Evolutionary conservation across 1,140 invertebrate species (phyloP).

Genomic region (Psilanteris sp.): DNA sequence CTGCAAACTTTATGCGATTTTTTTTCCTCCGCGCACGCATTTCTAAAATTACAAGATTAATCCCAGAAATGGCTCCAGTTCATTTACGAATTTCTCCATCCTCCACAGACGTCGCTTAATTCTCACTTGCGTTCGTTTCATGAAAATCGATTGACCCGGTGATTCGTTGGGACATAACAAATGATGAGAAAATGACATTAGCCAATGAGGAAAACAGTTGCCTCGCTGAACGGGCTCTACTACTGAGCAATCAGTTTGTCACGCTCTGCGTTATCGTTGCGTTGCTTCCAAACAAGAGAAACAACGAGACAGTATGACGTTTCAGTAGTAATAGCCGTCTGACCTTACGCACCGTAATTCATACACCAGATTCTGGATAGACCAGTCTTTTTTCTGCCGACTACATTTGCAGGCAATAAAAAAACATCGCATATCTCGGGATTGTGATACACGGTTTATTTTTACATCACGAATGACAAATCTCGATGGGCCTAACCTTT

Average conservation of each 20-base stretch:
- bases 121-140: neutral
- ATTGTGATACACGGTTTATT: slow-evolving; percentile 14
- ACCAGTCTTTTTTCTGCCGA: slow-evolving; percentile 25
- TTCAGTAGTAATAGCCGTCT: slow-evolving; percentile 53
- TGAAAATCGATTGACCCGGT: no score
- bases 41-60: no score
- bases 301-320: slow-evolving; percentile 48
- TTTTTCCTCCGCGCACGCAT: no score
- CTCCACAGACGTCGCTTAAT: no score
- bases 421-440: slow-evolving; percentile 11
- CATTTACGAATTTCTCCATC: no score
- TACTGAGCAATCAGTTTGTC: slow-evolving; percentile 35
- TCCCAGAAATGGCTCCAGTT: no score
- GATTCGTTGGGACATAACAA: no score
- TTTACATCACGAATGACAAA: slow-evolving; percentile 14
- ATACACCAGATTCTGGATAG: slow-evolving; percentile 38
- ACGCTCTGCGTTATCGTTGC: slow-evolving; percentile 34
- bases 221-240: slow-evolving; percentile 29
- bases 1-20: no score
- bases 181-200: slow-evolving; percentile 14
- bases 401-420: slow-evolving; percentile 4
- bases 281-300: slow-evolving; percentile 41
- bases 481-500: slow-evolving; percentile 14
- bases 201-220: slow-evolving; percentile 39
- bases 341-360: slow-evolving; percentile 54